Evolutionary conservation across 2,113 vertebrate species (phyloP).

Genomic region (Eudyptes chrysolophus): DNA sequence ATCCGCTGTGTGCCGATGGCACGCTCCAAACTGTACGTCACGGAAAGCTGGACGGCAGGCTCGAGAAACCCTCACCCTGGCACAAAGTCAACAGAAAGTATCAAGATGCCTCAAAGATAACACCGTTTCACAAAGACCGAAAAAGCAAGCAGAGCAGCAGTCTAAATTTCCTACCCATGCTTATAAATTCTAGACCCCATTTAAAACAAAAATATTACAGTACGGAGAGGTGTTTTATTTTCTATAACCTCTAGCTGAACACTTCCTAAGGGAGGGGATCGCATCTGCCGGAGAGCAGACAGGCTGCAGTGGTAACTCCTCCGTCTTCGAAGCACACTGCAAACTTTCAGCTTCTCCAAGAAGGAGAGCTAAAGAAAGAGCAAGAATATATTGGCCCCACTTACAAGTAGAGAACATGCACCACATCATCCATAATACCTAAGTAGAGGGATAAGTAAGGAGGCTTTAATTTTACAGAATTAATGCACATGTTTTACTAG

Average conservation of each 20-base stretch:
- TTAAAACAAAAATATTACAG: not conserved
- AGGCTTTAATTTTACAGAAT: not conserved
- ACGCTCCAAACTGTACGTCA: not conserved
- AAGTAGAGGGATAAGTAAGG: not conserved
- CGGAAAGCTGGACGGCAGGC: not conserved
- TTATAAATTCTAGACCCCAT: not conserved
- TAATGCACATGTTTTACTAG: not conserved
- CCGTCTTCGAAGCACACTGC: not conserved
- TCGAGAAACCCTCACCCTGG: not conserved
- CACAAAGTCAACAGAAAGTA: not conserved
- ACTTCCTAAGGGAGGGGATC: not conserved
- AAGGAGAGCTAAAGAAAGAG: not conserved
- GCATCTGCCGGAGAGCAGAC: not conserved
- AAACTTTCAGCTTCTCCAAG: not conserved
- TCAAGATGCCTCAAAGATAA: not conserved
- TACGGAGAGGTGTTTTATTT: not conserved
- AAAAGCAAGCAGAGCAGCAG: not conserved
- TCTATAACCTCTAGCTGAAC: not conserved
- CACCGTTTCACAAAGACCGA: rapidly evolving
- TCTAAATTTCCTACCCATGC: not conserved
- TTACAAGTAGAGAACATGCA: not conserved
- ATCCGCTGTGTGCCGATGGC: not conserved
- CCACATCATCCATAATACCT: not conserved
- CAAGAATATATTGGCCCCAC: not conserved
- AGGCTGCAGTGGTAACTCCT: not conserved